Percentiles rank a stretch among this genome's conserved stretches.
phyloP scores from a whole-genome alignment of 1,140 invertebrate species.

The Drosophila lacteicornis region DNA sequence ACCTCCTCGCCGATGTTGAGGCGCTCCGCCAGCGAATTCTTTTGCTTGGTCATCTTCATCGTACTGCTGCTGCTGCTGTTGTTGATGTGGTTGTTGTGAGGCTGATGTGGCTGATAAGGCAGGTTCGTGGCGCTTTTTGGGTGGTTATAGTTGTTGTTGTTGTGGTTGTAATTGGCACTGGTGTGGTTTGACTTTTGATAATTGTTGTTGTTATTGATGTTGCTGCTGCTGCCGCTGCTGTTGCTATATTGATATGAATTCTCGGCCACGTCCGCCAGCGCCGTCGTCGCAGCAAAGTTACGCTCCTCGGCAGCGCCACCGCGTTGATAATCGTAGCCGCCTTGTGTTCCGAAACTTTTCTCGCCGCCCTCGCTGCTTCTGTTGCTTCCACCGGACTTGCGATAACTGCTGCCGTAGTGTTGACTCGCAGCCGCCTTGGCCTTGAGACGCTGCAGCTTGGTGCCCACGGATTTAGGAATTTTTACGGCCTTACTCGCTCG shows the following conservation, averaged over 20 bases:
- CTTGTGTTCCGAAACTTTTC: conserved; percentile 49
- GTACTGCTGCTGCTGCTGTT: conserved; percentile 45
- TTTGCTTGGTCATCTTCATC: conserved; percentile 84
- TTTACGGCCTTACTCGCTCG: conserved; percentile 69
- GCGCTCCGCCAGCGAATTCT: conserved; percentile 83
- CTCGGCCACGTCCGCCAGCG: conserved; percentile 71
- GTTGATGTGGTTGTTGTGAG: conserved; percentile 50
- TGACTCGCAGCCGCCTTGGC: conserved; percentile 82
- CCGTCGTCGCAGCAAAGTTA: conserved; percentile 73
- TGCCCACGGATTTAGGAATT: conserved; percentile 81
- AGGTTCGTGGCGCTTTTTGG: conserved; percentile 60
- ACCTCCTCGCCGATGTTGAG: conserved; percentile 90
- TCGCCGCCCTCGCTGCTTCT: conserved; percentile 39
- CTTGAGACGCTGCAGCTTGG: conserved; percentile 82
- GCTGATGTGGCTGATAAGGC: conserved; percentile 61
- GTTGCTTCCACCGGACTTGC: conserved; percentile 57
- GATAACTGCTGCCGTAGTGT: conserved; percentile 69
- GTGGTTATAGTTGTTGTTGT: conserved; percentile 72
- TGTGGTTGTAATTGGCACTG: conserved; percentile 79
- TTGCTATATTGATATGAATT: conserved; percentile 73
- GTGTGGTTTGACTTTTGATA: conserved; percentile 80
- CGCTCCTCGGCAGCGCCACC: conserved; percentile 77
- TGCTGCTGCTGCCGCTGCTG: conserved; percentile 23
- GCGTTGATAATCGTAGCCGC: conserved; percentile 71
- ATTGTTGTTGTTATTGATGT: conserved; percentile 52